Evolutionary conservation across 64 coral and sea anemone genomes (phyloP), one percentile per base, ranked within the genome.

Genomic region (Montipora efflorescens): DNA sequence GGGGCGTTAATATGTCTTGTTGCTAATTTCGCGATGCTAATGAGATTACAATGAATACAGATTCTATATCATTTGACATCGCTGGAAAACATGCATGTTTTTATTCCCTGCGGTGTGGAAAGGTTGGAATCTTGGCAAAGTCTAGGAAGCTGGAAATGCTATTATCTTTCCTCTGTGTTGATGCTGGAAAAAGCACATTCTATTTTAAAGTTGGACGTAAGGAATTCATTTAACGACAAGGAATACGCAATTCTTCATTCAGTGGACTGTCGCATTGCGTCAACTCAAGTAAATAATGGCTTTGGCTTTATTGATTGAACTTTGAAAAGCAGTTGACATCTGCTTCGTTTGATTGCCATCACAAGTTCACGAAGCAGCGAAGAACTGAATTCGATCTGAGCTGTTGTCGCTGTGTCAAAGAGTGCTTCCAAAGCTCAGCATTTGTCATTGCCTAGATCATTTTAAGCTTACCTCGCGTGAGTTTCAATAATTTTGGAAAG

Each of bases 151-250:
- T 46, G 44, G 45, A 84, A 48, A 21, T 43, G 61, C 18, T 10
- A 84, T 84, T 59, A 67, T 1, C 2, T 49, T 84, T 67, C 8
- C 47, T 49, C 18, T 86, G 66, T 52, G 66, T 71, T 86, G 62
- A 3, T 1, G 14, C 13, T 4, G 12, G 43, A 50, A 22, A 49
- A 50, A 22, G 45, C 59, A 84, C n/a, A 59, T 84, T 43, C 11
- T 66, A 18, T 19, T 14, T 47, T 77, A 36, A 47, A 43, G 13
- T 43, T 49, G 16, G 46, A 48, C 64, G 3, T 45, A 18, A 67
- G 82, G 82, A 85, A 85, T 85, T 85, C 82, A 85, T 20, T 70
- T 85, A 69, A 85, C 16, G 16, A 69, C 2, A 45, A 71, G 45
- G 7, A 19, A 72, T 3, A 21, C 68, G 68, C 4, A 86, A 22